Evolutionary conservation across 1,140 invertebrate species (phyloP).

Genomic region (Teleogryllus occipitalis): DNA sequence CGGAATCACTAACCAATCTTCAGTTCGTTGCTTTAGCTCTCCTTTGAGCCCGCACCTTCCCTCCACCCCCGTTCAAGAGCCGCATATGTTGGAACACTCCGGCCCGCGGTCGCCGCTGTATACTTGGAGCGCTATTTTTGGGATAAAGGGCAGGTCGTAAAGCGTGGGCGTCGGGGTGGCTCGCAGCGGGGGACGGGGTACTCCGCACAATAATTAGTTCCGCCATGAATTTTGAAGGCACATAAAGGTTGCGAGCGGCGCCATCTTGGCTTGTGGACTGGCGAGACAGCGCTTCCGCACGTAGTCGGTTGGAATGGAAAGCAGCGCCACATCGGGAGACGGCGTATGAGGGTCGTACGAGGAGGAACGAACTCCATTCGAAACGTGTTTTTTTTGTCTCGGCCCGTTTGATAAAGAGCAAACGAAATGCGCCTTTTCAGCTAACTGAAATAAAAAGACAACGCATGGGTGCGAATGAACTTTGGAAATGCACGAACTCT

Average conservation of each 20-base stretch:
- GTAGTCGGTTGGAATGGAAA: not conserved
- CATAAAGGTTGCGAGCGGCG: not conserved
- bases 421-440: too few relatives aligned
- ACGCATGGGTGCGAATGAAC: too few relatives aligned
- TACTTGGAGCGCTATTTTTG: not conserved
- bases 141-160: not conserved
- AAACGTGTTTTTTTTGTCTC: too few relatives aligned
- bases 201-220: not conserved
- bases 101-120: not conserved
- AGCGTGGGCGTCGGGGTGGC: not conserved
- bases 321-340: not conserved
- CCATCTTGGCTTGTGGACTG: not conserved
- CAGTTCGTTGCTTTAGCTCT: too few relatives aligned
- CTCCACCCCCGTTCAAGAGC: not conserved
- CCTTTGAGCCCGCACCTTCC: too few relatives aligned
- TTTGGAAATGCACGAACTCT: too few relatives aligned
- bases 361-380: not conserved
- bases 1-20: too few relatives aligned
- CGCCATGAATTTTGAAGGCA: not conserved
- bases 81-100: not conserved
- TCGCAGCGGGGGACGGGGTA: too few relatives aligned
- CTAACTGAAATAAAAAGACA: too few relatives aligned
- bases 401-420: too few relatives aligned
- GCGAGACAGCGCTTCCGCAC: not conserved
- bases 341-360: not conserved